A percentile compares a stretch with the other conserved stretches of the same genome.
These are phyloP conservation scores for Lasioglossum marginatum DNA, from an alignment of 2,888 invertebrate genomes.

Conservation along the genomic window DNA sequence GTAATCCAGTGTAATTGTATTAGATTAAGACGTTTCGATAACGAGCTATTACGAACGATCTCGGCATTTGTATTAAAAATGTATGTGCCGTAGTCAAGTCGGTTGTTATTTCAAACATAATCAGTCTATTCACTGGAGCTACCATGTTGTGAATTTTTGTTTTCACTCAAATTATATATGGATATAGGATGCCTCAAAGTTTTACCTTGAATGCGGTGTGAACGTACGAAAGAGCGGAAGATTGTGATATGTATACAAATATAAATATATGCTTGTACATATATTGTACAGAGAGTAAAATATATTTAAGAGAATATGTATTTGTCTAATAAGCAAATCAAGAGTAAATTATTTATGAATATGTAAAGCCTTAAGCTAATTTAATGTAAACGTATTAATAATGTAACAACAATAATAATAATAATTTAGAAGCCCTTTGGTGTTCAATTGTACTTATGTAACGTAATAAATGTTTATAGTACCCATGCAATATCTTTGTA, in stretches of 20 bases:
- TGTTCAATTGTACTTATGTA: conserved; percentile 84
- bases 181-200: conserved; percentile 46
- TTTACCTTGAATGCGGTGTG: conserved; percentile 33
- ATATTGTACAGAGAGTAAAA: conserved; percentile 79
- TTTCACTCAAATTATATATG: conserved; percentile 38
- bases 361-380: conserved; percentile 59
- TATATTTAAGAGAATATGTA: conserved; percentile 79
- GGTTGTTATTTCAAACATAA: conserved; percentile 21
- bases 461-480: conserved; percentile 84
- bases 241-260: conserved; percentile 61
- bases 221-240: conserved; percentile 43
- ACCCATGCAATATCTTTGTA: conserved; percentile 62
- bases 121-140: conserved; percentile 31
- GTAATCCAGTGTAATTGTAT: conserved; percentile 21
- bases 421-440: conserved; percentile 82
- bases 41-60: conserved; percentile 14
- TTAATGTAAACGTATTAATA: conserved; percentile 68
- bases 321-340: conserved; percentile 74
- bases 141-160: conserved; percentile 27
- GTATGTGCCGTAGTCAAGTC: conserved; percentile 25
- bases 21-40: conserved; percentile 28
- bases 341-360: conserved; percentile 78
- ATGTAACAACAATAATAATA: conserved; percentile 69
- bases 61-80: conserved; percentile 26
- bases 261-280: conserved; percentile 73